These are phyloP conservation scores for Dascillus cervinus DNA, from an alignment of 2,888 invertebrate genomes.

Conservation along the genomic window DNA sequence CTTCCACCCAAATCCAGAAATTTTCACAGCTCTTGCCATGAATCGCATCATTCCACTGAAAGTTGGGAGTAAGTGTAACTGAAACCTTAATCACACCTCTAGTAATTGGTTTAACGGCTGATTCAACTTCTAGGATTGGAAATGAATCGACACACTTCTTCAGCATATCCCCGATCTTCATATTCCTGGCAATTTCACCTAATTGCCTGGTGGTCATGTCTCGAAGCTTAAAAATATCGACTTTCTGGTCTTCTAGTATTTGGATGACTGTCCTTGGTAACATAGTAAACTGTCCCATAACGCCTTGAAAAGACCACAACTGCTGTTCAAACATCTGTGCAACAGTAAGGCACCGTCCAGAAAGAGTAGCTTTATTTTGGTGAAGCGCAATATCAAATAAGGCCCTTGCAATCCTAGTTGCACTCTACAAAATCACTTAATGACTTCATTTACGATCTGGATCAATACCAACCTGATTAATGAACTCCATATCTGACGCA, in stretches of 20 bases:
- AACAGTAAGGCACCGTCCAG: slow-evolving; percentile 75
- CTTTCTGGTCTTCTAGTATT: slow-evolving; percentile 70
- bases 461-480: slow-evolving; percentile 78
- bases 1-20: slow-evolving; percentile 98
- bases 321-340: slow-evolving; percentile 91
- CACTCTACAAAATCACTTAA: slow-evolving; percentile 57
- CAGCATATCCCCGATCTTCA: slow-evolving; percentile 64
- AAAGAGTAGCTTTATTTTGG: slow-evolving; percentile 83
- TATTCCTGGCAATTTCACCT: slow-evolving; percentile 70
- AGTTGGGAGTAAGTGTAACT: slow-evolving; percentile 66
- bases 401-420: slow-evolving; percentile 82
- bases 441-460: too few species aligned
- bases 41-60: slow-evolving; percentile 81
- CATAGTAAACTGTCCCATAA: slow-evolving; percentile 76
- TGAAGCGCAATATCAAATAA: slow-evolving; percentile 89
- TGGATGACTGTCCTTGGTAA: slow-evolving; percentile 70
- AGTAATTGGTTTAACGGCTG: slow-evolving; percentile 90
- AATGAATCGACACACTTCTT: slow-evolving; percentile 81
- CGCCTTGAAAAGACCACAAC: slow-evolving; percentile 81
- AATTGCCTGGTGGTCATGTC: slow-evolving; percentile 87
- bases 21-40: slow-evolving; percentile 84
- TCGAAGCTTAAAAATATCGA: slow-evolving; percentile 68
- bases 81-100: slow-evolving; percentile 80
- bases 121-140: slow-evolving; percentile 75
- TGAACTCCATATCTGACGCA: slow-evolving; percentile 81